These are phyloP conservation scores for Homarus gammarus DNA, from an alignment of 2,888 invertebrate species.

Conservation along the genomic window DNA sequence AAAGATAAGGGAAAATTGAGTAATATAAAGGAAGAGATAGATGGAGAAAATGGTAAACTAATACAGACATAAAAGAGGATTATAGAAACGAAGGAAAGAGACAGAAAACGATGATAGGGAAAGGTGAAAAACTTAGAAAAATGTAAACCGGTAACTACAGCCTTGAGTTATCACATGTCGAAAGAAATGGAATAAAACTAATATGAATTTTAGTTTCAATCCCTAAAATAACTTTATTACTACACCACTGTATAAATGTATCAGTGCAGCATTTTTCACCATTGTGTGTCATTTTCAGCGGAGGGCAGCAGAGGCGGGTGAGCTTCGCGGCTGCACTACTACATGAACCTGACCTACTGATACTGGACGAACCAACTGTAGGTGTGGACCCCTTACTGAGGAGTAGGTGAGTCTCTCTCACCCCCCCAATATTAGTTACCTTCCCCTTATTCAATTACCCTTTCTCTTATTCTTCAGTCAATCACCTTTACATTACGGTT, in stretches of 20 bases:
- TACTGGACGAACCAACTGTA: conserved; percentile 80
- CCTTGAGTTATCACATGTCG: too few relatives aligned
- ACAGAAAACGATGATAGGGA: too few relatives aligned
- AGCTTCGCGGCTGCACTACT: conserved; percentile 79
- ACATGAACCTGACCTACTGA: conserved; percentile 79
- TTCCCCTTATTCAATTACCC: not conserved
- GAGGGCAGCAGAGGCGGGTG: conserved; percentile 79
- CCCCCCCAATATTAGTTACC: not conserved
- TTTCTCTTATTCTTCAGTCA: too few relatives aligned
- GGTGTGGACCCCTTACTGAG: conserved; percentile 80
- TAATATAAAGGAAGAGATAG: not conserved
- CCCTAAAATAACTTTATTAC: too few relatives aligned
- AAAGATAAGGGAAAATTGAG: not conserved
- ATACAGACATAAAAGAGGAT: too few relatives aligned
- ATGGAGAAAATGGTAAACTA: not conserved
- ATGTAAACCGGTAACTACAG: too few relatives aligned
- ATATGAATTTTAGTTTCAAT: too few relatives aligned
- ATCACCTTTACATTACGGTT: too few relatives aligned
- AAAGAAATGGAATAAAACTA: not conserved
- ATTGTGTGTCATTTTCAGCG: conserved; percentile 77
- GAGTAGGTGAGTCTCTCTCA: conserved; percentile 77
- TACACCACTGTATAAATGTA: too few relatives aligned
- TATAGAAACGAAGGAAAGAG: too few relatives aligned
- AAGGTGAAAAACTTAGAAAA: too few relatives aligned
- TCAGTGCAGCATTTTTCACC: too few relatives aligned